Percentiles rank a stretch among this genome's conserved stretches.
phyloP scores from a whole-genome alignment of 1,140 invertebrate species.

The Trachymyrmex septentrionalis region DNA sequence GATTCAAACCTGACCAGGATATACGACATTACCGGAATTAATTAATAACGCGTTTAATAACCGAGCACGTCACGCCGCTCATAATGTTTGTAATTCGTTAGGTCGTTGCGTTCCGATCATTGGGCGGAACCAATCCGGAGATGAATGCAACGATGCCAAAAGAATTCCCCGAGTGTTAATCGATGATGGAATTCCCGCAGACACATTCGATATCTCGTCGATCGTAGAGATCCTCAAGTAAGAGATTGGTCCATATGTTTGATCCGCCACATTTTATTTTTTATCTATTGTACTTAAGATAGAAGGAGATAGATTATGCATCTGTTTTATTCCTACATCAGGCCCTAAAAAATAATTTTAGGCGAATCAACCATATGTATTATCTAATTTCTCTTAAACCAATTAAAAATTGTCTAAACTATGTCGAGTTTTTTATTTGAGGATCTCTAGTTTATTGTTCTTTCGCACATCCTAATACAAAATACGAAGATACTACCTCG shows the following conservation, averaged over 20 bases:
- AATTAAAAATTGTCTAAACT: no score
- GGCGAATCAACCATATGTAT: no score
- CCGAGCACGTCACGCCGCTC: slow-evolving; percentile 1
- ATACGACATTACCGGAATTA: slow-evolving; percentile 40
- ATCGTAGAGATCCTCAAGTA: slow-evolving; percentile 12
- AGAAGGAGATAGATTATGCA: no score
- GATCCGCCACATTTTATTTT: no score
- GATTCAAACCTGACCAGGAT: neutral
- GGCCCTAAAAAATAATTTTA: no score
- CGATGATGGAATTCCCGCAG: slow-evolving; percentile 41
- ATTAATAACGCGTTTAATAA: slow-evolving; percentile 53
- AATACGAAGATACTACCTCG: slow-evolving; percentile 19
- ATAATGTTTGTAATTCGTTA: slow-evolving; percentile 32
- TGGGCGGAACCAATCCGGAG: neutral
- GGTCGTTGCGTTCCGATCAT: neutral
- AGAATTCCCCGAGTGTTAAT: slow-evolving; percentile 37
- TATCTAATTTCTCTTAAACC: no score
- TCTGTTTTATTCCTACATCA: no score
- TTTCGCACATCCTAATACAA: slow-evolving; percentile 46
- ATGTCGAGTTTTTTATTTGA: no score
- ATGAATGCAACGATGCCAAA: neutral
- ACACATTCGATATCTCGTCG: slow-evolving; percentile 44
- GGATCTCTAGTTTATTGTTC: neutral
- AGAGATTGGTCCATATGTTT: no score
- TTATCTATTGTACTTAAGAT: no score